Percentiles rank a stretch among this genome's conserved stretches.
phyloP scores from a whole-genome alignment of 2,797 vertebrate genomes.

The Pygocentrus nattereri region DNA sequence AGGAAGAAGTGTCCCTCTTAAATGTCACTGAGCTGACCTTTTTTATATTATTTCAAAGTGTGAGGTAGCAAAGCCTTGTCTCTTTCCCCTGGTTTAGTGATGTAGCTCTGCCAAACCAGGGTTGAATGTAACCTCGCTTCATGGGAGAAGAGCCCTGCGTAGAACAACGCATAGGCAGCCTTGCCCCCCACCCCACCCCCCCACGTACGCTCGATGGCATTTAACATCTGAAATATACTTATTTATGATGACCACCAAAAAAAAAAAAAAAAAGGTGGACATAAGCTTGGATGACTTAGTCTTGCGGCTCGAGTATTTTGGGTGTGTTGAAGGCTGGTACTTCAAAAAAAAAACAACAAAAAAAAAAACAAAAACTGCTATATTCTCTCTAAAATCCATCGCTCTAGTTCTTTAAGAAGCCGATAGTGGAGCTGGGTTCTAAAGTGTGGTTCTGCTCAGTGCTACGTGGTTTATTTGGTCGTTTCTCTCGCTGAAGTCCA shows the following conservation, averaged over 20 bases:
- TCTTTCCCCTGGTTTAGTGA: conserved; percentile 57
- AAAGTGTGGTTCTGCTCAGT: conserved; percentile 43
- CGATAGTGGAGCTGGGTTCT: conserved; percentile 39
- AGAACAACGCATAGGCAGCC: conserved; percentile 53
- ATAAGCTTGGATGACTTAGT: conserved; percentile 63
- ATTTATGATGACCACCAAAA: conserved; percentile 70
- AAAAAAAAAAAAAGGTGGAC: conserved; percentile 55
- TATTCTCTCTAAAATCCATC: too few relatives aligned
- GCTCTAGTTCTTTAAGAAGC: too few relatives aligned
- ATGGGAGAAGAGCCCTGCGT: conserved; percentile 62
- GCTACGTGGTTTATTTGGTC: conserved; percentile 57
- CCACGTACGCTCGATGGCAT: conserved; percentile 65
- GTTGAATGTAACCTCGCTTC: conserved; percentile 55
- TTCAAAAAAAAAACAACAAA: conserved; percentile 71
- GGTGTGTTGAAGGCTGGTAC: conserved; percentile 79
- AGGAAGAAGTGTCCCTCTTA: conserved; percentile 39
- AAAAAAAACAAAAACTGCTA: too few relatives aligned
- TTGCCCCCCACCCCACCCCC: conserved; percentile 57
- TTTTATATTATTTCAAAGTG: conserved; percentile 59
- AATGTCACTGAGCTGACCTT: conserved; percentile 48
- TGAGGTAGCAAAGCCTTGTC: conserved; percentile 64
- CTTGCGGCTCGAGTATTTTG: conserved; percentile 51
- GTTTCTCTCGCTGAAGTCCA: conserved; percentile 37
- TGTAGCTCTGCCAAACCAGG: conserved; percentile 45
- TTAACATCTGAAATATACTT: conserved; percentile 69